Conservation (phyloP, 2,113 vertebrate genomes). For the Etheostoma spectabile region DNA sequence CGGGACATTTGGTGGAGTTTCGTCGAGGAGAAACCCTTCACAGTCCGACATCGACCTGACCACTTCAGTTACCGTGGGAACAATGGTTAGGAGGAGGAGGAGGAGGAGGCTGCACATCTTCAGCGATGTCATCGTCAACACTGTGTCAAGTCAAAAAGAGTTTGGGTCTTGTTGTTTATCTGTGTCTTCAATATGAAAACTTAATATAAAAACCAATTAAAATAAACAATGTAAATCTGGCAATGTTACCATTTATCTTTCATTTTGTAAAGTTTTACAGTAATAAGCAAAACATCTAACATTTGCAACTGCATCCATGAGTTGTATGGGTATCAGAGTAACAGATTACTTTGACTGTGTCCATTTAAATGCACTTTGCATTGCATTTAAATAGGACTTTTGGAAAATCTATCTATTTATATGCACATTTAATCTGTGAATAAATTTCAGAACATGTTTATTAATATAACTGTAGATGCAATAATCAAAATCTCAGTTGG, state of each 20-base stretch:
- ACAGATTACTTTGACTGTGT: background rate
- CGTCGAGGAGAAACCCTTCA: conserved; percentile 8
- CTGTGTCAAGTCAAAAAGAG: background rate
- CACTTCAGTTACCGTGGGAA: conserved; percentile 24
- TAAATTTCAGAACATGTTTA: background rate
- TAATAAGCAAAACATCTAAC: too few relatives aligned
- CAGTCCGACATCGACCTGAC: conserved; percentile 25
- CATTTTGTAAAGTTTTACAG: too few relatives aligned
- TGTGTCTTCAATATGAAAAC: too few relatives aligned
- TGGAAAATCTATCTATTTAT: background rate
- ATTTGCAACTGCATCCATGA: too few relatives aligned
- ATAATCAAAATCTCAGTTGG: too few relatives aligned
- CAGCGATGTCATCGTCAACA: background rate
- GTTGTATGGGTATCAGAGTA: background rate
- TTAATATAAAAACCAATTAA: too few relatives aligned
- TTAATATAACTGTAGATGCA: background rate
- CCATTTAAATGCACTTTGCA: background rate
- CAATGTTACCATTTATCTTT: too few relatives aligned
- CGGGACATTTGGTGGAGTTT: conserved; percentile 30
- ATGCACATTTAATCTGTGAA: background rate
- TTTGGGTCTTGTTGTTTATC: too few relatives aligned
- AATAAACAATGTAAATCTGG: too few relatives aligned
- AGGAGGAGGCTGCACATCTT: background rate
- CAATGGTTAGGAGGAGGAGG: conserved; percentile 14
- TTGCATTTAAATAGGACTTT: background rate